Evolutionary conservation across 2,797 vertebrate species (phyloP), one percentile per base, ranked within the genome.

Genomic region (Pseudochirops corinnae): DNA sequence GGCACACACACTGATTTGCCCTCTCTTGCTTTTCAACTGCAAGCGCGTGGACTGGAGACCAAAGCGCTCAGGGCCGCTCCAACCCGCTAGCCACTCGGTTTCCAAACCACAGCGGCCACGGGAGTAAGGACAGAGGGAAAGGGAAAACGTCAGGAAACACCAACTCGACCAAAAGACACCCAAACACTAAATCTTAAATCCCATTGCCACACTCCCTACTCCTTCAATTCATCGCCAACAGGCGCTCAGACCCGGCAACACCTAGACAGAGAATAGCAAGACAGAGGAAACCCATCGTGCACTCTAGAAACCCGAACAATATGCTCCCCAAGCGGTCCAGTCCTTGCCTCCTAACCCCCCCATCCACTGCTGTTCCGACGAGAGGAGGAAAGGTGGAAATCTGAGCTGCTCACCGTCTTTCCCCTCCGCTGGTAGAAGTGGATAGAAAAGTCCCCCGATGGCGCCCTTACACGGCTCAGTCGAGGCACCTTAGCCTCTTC

Each of bases 301-400:
- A 97, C 95, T 39, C 60, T 52, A 57, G 96, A 94, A 98, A 98
- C 94, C 97, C 98, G 97, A 96, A 97, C 74, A 26, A 50, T 46
- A 39, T 87, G 39, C 39, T 87, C 93, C 97, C 95, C 93, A 97
- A 97, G 97, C n/a, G 74, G 96, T 96, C 95, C 97, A 96, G 90
- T 97, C 93, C 56, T 92, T 93, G 93, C 93, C 87, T 95, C 95
- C 97, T 95, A 58, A 96, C 94, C 55, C 26, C 53, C 74, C 91
- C 91, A 97, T 97, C 95, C 97, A 96, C 7, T 0, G 94, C 92
- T 62, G 56, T 95, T 94, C 96, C 56, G 13, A 93, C 96, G 60
- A 97, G 57, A 93, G 74, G 21, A 87, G 39, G 39, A 87, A 87
- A 97, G 97, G 97, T 97, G 96, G 53, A 98, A 95, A 91, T 29